phyloP scores from a whole-genome alignment of 2,113 vertebrate species.

The Lates calcarifer region DNA sequence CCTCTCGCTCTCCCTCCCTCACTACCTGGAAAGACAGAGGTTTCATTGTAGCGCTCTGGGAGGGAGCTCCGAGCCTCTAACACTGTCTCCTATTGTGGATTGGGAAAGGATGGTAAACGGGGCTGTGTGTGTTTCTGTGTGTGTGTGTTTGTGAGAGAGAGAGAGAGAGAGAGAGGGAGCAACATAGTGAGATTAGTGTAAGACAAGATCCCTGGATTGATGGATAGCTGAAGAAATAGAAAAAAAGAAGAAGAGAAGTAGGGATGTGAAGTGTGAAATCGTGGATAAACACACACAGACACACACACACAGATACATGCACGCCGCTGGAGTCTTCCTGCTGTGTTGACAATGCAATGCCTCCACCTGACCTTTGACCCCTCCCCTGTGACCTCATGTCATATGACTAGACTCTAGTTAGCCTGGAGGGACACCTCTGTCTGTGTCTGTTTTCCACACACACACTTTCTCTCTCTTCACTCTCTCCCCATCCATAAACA shows the following conservation, averaged over 20 bases:
- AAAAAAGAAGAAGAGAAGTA: background rate
- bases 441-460: background rate
- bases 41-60: slow-evolving; percentile 71
- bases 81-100: slow-evolving; percentile 78
- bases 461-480: slow-evolving; percentile 4
- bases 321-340: slow-evolving; percentile 50
- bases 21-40: slow-evolving; percentile 82
- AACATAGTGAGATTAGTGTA: slow-evolving; percentile 41
- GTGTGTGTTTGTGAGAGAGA: background rate
- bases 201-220: slow-evolving; percentile 50
- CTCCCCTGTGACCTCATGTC: slow-evolving; percentile 76
- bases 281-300: slow-evolving; percentile 19
- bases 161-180: slow-evolving; percentile 8
- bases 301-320: background rate
- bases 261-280: slow-evolving; percentile 21
- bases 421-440: slow-evolving; percentile 34
- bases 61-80: slow-evolving; percentile 61
- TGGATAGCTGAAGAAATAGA: slow-evolving; percentile 36
- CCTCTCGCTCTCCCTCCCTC: slow-evolving; percentile 21
- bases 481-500: slow-evolving; percentile 23
- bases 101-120: slow-evolving; percentile 38
- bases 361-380: slow-evolving; percentile 72
- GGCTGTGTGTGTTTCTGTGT: slow-evolving; percentile 20
- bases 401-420: slow-evolving; percentile 77
- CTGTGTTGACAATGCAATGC: slow-evolving; percentile 71